These are phyloP conservation scores for Pseudopleuronectes americanus DNA, from an alignment of 2,797 vertebrate genomes.

Conservation along the genomic window DNA sequence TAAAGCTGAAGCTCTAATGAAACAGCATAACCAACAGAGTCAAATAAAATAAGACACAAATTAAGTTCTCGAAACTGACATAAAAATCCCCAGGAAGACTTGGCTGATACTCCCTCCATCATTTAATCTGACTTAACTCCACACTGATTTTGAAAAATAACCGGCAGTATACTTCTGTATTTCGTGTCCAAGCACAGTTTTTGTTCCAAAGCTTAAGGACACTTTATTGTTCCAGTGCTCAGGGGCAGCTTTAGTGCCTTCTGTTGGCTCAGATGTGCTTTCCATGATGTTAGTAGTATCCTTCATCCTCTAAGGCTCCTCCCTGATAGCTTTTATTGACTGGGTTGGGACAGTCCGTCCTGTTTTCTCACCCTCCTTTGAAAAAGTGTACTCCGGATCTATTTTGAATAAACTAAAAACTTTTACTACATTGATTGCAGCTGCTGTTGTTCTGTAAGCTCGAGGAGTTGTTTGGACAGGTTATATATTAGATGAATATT, in stretches of 20 bases:
- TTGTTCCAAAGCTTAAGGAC: constrained; percentile 45
- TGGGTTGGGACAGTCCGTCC: constrained; percentile 18
- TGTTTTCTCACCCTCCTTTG: constrained; percentile 8
- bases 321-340: constrained; percentile 29
- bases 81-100: constrained; percentile 21
- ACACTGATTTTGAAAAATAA: constrained; percentile 28
- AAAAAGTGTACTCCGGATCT: constrained; percentile 23
- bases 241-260: constrained; percentile 34
- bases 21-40: not conserved
- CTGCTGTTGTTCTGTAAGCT: constrained; percentile 34
- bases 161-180: constrained; percentile 19
- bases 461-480: constrained; percentile 21
- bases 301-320: constrained; percentile 26
- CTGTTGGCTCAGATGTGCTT: constrained; percentile 37
- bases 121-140: constrained; percentile 29
- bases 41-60: constrained; percentile 13
- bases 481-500: not conserved
- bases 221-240: constrained; percentile 54
- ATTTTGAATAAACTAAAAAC: constrained; percentile 29
- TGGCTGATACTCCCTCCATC: constrained; percentile 14
- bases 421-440: constrained; percentile 39
- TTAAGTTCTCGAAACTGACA: constrained; percentile 14
- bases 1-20: constrained; percentile 15
- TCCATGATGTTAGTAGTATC: constrained; percentile 50
- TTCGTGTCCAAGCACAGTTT: constrained; percentile 46